A percentile compares a stretch with the other conserved stretches of the same genome.
Conservation (phyloP, 2,888 invertebrate genomes). For the Diogma glabrata region DNA sequence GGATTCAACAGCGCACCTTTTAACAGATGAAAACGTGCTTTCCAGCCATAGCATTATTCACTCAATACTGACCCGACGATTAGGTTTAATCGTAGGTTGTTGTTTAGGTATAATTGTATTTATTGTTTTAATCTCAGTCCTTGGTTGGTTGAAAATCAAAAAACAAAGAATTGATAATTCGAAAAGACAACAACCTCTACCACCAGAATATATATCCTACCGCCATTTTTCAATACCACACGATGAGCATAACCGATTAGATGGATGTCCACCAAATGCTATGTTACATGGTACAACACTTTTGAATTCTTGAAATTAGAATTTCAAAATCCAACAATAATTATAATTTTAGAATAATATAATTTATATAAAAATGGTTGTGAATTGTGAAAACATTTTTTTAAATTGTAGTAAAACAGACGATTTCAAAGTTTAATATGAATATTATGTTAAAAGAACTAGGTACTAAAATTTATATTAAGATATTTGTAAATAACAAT, state of each 20-base stretch:
- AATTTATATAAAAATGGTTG: too few relatives aligned
- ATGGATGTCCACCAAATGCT: conserved; percentile 15
- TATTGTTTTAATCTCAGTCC: conserved; percentile 68
- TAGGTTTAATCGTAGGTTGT: conserved; percentile 77
- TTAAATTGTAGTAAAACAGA: too few relatives aligned
- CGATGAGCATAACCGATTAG: conserved; percentile 38
- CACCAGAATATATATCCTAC: conserved; percentile 73
- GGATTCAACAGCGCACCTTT: conserved; percentile 53
- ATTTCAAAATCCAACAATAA: conserved; percentile 30
- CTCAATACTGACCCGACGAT: conserved; percentile 65
- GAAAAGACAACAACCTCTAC: conserved; percentile 56
- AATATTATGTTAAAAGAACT: too few relatives aligned
- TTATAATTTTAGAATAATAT: too few relatives aligned
- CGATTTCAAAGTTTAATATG: too few relatives aligned
- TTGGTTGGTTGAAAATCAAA: conserved; percentile 75
- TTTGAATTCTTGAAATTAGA: conserved; percentile 5
- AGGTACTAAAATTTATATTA: too few relatives aligned
- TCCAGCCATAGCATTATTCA: conserved; percentile 59
- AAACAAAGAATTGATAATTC: conserved; percentile 61
- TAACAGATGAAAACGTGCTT: conserved; percentile 42
- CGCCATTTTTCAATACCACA: conserved; percentile 59
- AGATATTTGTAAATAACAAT: too few relatives aligned
- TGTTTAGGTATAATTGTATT: conserved; percentile 79
- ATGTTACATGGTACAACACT: conserved; percentile 1
- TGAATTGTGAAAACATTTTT: too few relatives aligned